Conservation (phyloP, 2,888 invertebrate species). For the Cacoxenus indagator region DNA sequence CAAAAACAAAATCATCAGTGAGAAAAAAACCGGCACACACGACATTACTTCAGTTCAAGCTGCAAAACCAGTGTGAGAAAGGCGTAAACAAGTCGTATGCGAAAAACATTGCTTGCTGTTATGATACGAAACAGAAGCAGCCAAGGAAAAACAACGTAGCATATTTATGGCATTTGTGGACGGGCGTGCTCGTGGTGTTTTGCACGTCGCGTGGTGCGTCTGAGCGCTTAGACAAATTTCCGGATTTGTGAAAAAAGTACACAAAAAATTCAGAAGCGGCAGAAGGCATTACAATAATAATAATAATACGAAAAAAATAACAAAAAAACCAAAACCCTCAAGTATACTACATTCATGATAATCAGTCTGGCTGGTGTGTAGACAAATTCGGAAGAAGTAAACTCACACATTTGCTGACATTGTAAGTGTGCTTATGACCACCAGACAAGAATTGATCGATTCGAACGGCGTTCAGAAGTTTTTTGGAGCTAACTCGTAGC, state of each 20-base stretch:
- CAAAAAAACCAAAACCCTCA: neutral
- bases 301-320: neutral
- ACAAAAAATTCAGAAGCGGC: neutral
- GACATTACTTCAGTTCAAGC: neutral
- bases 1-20: neutral
- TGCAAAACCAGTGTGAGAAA: neutral
- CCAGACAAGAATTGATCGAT: neutral
- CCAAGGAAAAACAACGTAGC: neutral
- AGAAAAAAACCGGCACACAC: neutral
- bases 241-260: constrained; percentile 13
- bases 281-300: neutral
- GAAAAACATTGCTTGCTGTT: constrained; percentile 10
- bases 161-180: constrained; percentile 13
- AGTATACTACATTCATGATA: neutral
- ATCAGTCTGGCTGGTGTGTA: neutral
- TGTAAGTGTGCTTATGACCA: neutral
- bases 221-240: constrained; percentile 16
- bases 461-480: neutral
- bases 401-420: neutral
- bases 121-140: neutral
- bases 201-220: constrained; percentile 3
- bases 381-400: neutral
- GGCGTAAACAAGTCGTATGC: constrained; percentile 12
- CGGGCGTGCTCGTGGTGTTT: constrained; percentile 10
- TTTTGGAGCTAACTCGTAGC: neutral